phyloP scores from a whole-genome alignment of 64 coral and sea anemone species.

The Dendronephthya gigantea region DNA sequence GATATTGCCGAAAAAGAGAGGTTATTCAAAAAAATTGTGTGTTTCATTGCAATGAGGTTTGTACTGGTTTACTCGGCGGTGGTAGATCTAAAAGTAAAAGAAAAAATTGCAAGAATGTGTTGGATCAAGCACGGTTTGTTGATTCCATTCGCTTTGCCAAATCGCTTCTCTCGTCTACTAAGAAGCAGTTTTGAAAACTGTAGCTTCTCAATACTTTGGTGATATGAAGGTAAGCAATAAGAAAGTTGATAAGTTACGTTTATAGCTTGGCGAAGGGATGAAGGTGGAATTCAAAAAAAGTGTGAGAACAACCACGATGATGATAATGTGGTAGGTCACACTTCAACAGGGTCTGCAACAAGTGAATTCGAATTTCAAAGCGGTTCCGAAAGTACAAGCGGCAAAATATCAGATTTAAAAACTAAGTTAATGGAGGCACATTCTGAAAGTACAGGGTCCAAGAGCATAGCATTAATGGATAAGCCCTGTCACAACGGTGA shows the following conservation, averaged over 20 bases:
- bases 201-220: not conserved
- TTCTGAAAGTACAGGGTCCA: not conserved
- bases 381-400: not conserved
- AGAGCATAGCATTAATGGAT: not conserved
- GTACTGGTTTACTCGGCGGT: not conserved
- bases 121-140: not conserved
- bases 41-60: not conserved
- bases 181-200: not conserved
- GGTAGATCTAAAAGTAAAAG: not conserved
- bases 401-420: not conserved
- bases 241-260: not conserved
- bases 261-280: not conserved
- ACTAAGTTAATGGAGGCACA: too few relatives aligned
- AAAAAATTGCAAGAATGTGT: not conserved
- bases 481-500: not conserved
- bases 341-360: too few relatives aligned
- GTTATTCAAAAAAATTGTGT: not conserved
- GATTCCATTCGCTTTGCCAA: not conserved
- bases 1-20: not conserved
- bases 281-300: not conserved
- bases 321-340: not conserved
- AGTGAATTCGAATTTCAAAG: not conserved
- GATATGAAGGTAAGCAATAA: not conserved
- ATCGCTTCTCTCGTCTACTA: not conserved
- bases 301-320: not conserved